Evolutionary conservation across 2,888 invertebrate genomes (phyloP).

Genomic region (Ormia ochracea): DNA sequence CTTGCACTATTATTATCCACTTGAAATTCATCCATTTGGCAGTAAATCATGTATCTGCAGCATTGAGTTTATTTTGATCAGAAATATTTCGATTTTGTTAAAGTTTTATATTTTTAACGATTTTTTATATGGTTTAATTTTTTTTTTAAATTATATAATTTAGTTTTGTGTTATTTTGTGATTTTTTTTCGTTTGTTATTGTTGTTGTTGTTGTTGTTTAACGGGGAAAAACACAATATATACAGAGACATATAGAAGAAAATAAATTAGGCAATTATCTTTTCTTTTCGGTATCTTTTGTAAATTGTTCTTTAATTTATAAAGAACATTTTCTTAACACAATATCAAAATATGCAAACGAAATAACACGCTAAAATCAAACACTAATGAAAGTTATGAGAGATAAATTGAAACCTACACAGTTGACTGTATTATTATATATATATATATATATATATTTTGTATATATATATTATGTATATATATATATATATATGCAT

Average conservation of each 20-base stretch:
- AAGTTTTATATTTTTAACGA: neutral
- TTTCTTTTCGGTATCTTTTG: neutral
- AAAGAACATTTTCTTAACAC: neutral
- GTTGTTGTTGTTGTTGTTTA: constrained; percentile 1
- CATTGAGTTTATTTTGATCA: neutral
- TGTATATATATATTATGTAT: too few species aligned
- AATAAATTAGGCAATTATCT: constrained; percentile 44
- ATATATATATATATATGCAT: too few species aligned
- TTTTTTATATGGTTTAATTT: neutral
- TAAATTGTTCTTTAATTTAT: constrained; percentile 3
- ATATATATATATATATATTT: too few species aligned
- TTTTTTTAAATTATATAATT: constrained; percentile 21
- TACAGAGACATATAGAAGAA: constrained; percentile 45
- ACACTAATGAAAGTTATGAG: constrained; percentile 13
- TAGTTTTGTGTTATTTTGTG: neutral
- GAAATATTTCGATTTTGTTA: neutral
- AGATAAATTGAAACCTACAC: neutral
- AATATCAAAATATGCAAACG: constrained; percentile 14
- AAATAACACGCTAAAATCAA: constrained; percentile 11
- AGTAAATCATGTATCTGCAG: constrained; percentile 87
- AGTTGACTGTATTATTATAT: too few species aligned
- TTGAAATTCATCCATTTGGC: constrained; percentile 90
- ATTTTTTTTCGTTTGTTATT: neutral
- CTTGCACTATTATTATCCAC: constrained; percentile 81
- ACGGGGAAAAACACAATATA: constrained; percentile 53